Percentiles rank a stretch among this genome's conserved stretches.
Evolutionary conservation across 1,140 invertebrate species (phyloP).

Genomic region (Pseudomyrmex cubaensis): DNA sequence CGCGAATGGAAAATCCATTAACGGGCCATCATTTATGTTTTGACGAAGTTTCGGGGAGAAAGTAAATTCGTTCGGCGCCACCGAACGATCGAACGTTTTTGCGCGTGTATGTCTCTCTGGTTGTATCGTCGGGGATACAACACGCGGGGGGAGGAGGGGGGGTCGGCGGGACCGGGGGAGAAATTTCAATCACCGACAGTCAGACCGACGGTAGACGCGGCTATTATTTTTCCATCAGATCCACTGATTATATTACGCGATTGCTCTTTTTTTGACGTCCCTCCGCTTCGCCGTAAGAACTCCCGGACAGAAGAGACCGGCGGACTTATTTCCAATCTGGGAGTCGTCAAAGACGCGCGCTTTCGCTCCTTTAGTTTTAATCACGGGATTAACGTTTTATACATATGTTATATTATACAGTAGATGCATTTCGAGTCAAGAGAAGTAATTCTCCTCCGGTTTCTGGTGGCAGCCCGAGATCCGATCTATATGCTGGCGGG

Average conservation of each 20-base stretch:
- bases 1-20: conserved; percentile 58
- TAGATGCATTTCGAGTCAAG: not conserved
- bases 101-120: not conserved
- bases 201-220: conserved; percentile 73
- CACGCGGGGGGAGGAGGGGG: not conserved
- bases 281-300: conserved; percentile 51
- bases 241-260: conserved; percentile 83
- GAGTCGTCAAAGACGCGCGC: not conserved
- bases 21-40: conserved; percentile 65
- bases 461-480: too few relatives aligned
- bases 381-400: not conserved
- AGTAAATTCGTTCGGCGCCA: conserved; percentile 67
- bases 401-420: not conserved
- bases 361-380: not conserved
- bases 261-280: conserved; percentile 73
- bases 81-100: conserved; percentile 2
- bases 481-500: too few relatives aligned
- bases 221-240: conserved; percentile 85
- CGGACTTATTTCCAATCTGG: conserved; percentile 35
- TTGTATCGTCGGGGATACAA: conserved; percentile 17
- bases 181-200: conserved; percentile 81
- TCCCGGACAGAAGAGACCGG: not conserved
- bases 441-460: too few relatives aligned
- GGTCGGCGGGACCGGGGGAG: conserved; percentile 57
- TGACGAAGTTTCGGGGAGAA: conserved; percentile 68